These are phyloP conservation scores for Loris lydekkerianus DNA, from an alignment of 2,797 vertebrate species.

Conservation along the genomic window DNA sequence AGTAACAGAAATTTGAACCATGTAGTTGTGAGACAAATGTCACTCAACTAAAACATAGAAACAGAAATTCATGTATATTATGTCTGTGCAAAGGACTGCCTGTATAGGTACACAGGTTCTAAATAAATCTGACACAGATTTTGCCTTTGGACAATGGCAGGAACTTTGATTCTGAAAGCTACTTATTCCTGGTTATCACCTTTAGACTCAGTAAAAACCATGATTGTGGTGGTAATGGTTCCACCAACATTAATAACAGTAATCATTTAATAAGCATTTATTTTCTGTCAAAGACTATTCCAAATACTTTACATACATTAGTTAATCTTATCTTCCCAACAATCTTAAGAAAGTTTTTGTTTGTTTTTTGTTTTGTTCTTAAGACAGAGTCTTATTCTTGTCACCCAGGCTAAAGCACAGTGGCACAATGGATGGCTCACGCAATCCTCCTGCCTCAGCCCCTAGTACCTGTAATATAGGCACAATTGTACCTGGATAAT, in stretches of 20 bases:
- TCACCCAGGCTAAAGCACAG: not conserved
- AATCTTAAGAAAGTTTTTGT: not conserved
- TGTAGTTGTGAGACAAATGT: not conserved
- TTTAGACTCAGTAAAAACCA: not conserved
- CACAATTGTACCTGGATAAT: not conserved
- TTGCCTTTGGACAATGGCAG: not conserved
- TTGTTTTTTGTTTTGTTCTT: not conserved
- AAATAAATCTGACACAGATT: not conserved
- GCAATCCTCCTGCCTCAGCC: not conserved
- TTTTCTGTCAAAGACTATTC: not conserved
- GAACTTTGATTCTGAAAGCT: not conserved
- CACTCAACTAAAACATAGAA: not conserved
- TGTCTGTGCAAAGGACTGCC: not conserved
- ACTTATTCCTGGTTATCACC: not conserved
- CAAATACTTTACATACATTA: not conserved
- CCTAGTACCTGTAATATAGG: not conserved
- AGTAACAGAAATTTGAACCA: not conserved
- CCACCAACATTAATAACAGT: not conserved
- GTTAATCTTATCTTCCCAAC: conserved; percentile 14
- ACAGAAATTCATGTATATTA: not conserved
- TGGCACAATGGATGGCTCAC: not conserved
- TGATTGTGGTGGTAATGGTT: not conserved
- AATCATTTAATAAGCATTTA: not conserved
- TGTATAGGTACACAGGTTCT: not conserved
- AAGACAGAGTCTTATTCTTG: not conserved